These are phyloP conservation scores for Scaptomyza cyrtandrae DNA, from an alignment of 2,888 invertebrate species.

Conservation along the genomic window DNA sequence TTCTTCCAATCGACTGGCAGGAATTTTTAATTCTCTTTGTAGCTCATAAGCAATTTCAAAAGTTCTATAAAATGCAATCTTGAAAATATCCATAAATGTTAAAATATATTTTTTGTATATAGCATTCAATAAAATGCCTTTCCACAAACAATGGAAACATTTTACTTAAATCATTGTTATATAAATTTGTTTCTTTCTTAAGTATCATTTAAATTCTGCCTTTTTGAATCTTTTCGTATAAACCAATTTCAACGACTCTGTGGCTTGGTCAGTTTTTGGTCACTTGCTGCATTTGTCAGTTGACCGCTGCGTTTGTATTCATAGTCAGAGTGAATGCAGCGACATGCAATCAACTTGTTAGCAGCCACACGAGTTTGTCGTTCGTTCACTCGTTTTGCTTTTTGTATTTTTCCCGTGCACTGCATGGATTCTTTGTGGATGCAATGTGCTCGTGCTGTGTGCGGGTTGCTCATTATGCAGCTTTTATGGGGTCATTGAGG, in stretches of 20 bases:
- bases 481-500: slow-evolving; percentile 66
- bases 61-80: neutral
- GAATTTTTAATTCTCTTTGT: neutral
- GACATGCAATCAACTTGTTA: slow-evolving; percentile 16
- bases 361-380: slow-evolving; percentile 8
- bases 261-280: slow-evolving; percentile 2
- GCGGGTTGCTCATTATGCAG: slow-evolving; percentile 57
- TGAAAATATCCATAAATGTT: neutral
- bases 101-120: no score
- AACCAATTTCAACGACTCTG: neutral
- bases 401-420: slow-evolving; percentile 2
- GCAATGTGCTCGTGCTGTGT: slow-evolving; percentile 19
- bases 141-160: no score
- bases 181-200: no score
- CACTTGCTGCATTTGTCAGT: slow-evolving; percentile 1
- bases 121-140: no score
- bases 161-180: no score
- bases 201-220: neutral
- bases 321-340: neutral
- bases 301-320: neutral
- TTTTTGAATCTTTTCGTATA: neutral
- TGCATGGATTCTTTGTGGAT: slow-evolving; percentile 12
- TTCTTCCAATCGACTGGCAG: slow-evolving; percentile 54
- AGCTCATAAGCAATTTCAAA: neutral
- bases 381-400: neutral